A percentile compares a stretch with the other conserved stretches of the same genome.
These are phyloP conservation scores for Torymus tubicola DNA, from an alignment of 2,888 invertebrate genomes.

Conservation along the genomic window DNA sequence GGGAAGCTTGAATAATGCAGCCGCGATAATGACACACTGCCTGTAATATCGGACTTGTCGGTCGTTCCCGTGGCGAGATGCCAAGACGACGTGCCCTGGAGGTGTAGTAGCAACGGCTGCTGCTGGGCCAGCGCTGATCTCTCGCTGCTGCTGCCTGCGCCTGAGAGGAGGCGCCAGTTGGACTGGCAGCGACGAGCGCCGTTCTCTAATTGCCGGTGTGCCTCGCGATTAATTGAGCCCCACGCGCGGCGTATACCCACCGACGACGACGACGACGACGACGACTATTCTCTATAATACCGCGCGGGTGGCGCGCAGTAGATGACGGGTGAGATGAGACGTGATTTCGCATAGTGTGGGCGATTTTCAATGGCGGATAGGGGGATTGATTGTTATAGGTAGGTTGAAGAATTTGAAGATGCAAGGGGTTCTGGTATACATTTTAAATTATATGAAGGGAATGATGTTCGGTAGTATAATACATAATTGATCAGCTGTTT, in stretches of 20 bases:
- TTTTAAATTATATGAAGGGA: too few relatives aligned
- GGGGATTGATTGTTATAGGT: too few relatives aligned
- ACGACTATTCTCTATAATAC: too few relatives aligned
- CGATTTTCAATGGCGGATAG: too few relatives aligned
- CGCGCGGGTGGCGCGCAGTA: too few relatives aligned
- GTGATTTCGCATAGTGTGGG: too few relatives aligned
- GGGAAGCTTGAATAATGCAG: conserved; percentile 16
- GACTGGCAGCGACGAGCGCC: not conserved
- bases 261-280: not conserved
- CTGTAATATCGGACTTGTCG: conserved; percentile 11
- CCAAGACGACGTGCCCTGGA: conserved; percentile 11
- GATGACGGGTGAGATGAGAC: too few relatives aligned
- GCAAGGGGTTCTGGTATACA: too few relatives aligned
- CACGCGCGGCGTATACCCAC: not conserved
- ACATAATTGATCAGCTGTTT: too few relatives aligned
- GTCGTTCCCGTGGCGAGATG: conserved; percentile 16
- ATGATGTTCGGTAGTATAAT: too few relatives aligned
- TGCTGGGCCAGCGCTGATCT: not conserved
- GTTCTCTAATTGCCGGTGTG: conserved; percentile 47
- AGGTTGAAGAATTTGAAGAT: too few relatives aligned
- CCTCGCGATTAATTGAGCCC: conserved; percentile 39
- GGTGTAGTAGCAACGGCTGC: not conserved
- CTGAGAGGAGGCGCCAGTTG: not conserved
- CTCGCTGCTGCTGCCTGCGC: not conserved
- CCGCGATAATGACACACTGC: conserved; percentile 41